Conservation (phyloP, 2,113 vertebrate species). For the Dolichallabes microphthalmus region DNA sequence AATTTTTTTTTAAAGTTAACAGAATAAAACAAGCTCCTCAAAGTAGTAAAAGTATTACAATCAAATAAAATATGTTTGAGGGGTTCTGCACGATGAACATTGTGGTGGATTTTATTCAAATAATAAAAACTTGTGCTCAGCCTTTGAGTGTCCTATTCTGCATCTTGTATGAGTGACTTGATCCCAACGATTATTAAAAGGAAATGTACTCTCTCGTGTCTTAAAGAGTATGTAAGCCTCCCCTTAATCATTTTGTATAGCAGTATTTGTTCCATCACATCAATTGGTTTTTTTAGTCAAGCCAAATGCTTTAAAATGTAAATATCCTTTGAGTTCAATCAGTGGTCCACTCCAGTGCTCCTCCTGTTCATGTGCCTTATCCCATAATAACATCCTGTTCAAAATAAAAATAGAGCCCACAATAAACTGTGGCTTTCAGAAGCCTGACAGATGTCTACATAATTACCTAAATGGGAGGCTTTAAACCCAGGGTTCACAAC, state of each 20-base stretch:
- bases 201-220: background rate
- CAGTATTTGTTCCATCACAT: background rate
- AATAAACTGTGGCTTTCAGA: background rate
- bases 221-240: background rate
- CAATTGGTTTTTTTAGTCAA: constrained; percentile 11
- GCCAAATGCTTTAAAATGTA: background rate
- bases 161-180: too few relatives aligned
- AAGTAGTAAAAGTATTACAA: too few relatives aligned
- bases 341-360: background rate
- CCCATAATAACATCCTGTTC: background rate
- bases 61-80: too few relatives aligned
- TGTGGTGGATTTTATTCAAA: too few relatives aligned
- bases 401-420: constrained; percentile 17
- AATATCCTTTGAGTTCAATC: background rate
- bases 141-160: too few relatives aligned
- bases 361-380: background rate
- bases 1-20: too few relatives aligned
- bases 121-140: too few relatives aligned
- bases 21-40: too few relatives aligned
- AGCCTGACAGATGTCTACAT: constrained; percentile 33
- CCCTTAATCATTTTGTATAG: background rate
- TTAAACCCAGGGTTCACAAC: constrained; percentile 1
- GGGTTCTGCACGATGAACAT: too few relatives aligned
- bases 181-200: too few relatives aligned
- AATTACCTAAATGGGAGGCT: constrained; percentile 28